Evolutionary conservation across 2,888 invertebrate species (phyloP).

Genomic region (Cerastoderma edule): DNA sequence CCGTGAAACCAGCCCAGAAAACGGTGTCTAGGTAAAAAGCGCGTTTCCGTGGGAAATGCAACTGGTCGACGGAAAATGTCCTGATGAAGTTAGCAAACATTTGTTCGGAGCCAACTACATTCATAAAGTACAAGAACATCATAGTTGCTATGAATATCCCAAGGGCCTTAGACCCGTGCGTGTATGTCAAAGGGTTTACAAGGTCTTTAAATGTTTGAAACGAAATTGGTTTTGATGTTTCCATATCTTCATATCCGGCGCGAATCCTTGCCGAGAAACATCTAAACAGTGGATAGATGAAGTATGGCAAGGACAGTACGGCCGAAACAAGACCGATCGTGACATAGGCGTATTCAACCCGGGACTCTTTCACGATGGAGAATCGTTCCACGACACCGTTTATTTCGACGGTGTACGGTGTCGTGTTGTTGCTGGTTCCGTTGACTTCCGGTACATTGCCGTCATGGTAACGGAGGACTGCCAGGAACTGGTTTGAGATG

Average conservation of each 20-base stretch:
- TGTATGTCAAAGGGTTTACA: constrained; percentile 50
- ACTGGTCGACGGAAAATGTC: constrained; percentile 57
- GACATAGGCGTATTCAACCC: constrained; percentile 54
- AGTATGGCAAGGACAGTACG: constrained; percentile 44
- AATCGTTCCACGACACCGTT: constrained; percentile 17
- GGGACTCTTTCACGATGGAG: constrained; percentile 42
- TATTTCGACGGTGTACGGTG: neutral
- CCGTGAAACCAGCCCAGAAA: constrained; percentile 60
- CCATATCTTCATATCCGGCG: neutral
- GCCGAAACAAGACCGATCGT: constrained; percentile 41
- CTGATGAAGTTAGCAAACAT: constrained; percentile 59
- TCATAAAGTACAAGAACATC: constrained; percentile 37
- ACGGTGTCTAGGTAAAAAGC: constrained; percentile 59
- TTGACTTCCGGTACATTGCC: neutral
- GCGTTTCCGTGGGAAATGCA: constrained; percentile 55
- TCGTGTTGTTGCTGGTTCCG: neutral
- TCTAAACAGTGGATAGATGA: constrained; percentile 40
- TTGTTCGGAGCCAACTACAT: constrained; percentile 56
- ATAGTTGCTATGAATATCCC: constrained; percentile 50
- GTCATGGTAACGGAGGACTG: constrained; percentile 38
- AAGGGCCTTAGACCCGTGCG: constrained; percentile 36
- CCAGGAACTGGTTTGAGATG: constrained; percentile 67
- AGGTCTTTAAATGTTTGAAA: neutral
- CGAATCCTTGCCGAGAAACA: constrained; percentile 7
- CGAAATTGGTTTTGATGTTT: neutral